Evolutionary conservation across 2,888 invertebrate species (phyloP), one percentile per base, ranked within the genome.

Genomic region (Pheosia tremula): DNA sequence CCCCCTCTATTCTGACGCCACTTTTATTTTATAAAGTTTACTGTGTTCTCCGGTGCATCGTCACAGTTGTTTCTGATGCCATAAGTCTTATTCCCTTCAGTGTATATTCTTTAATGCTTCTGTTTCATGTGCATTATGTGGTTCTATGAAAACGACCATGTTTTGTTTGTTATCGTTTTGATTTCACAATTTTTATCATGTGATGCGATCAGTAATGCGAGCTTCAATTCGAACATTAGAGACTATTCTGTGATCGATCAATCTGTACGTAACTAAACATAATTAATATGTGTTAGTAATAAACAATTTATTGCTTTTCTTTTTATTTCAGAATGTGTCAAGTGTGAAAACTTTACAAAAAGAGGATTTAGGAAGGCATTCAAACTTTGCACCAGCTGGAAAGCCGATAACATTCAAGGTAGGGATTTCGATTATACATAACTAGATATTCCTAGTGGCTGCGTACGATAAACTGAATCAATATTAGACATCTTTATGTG

Each of bases 21-120:
- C 53, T 5, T 74, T 76, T 83, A n/a, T 89, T 90, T 90, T 90
- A 91, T 91, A 92, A 88, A 89, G 84, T 80, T 79, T 74, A 81
- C 78, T 67, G 80, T 77, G 73, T 74, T 78, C 77, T 65, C 66
- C 67, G 59, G 59, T 69, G 67, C 67, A 65, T 66, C 80, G 76
- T 72, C 81, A 85, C 78, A 83, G 63, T 69, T 67, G 65, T 57
- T 71, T 60, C 43, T 64, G 68, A 60, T 62, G 68, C 53, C 68
- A 66, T 77, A 67, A 62, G 66, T 57, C 66, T 69, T 64, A 57
- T 66, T 63, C 53, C 54, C 60, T 57, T 69, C 60, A 50, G 24
- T 68, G 66, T 61, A 38, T 43, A 55, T 61, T 68, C 59, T 56
- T 53, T 60, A 24, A 66, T 67, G 63, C 56, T 58, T 64, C 69